Conservation (phyloP, 2,888 invertebrate species). For the Drosophila subquinaria region DNA sequence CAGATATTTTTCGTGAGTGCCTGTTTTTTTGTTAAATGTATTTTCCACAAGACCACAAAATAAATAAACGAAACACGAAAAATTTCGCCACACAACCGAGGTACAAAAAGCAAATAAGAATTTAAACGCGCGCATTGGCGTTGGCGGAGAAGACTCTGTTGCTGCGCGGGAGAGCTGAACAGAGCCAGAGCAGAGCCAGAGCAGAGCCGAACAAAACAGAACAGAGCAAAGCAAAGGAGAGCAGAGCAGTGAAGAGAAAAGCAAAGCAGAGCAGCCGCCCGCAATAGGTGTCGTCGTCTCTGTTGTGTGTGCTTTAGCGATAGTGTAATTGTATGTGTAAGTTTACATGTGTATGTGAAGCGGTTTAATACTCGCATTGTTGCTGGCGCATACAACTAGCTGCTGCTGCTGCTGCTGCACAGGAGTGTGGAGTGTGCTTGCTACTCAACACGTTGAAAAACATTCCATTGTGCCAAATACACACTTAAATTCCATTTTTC, state of each 20-base stretch:
- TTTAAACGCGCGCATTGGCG: slow-evolving; percentile 75
- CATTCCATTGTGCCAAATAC: slow-evolving; percentile 82
- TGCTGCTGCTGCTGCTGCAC: slow-evolving; percentile 40
- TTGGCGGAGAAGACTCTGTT: slow-evolving; percentile 57
- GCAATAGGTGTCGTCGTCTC: slow-evolving; percentile 37
- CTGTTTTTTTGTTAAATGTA: slow-evolving; percentile 34
- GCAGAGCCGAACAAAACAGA: slow-evolving; percentile 11
- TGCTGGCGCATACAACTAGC: slow-evolving; percentile 42
- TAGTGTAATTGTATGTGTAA: slow-evolving; percentile 14
- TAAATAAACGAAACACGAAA: slow-evolving; percentile 79
- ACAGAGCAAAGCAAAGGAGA: slow-evolving; percentile 19
- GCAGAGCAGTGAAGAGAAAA: slow-evolving; percentile 5
- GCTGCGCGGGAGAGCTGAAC: slow-evolving; percentile 61
- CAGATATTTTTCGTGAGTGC: slow-evolving; percentile 22
- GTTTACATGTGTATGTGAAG: slow-evolving; percentile 30
- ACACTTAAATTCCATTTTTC: slow-evolving; percentile 83
- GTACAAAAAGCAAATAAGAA: slow-evolving; percentile 80
- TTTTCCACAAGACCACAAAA: slow-evolving; percentile 61
- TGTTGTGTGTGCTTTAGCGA: slow-evolving; percentile 15
- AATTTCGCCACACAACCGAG: slow-evolving; percentile 78
- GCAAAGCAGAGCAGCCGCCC: not conserved
- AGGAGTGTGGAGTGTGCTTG: slow-evolving; percentile 57
- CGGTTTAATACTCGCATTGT: slow-evolving; percentile 51
- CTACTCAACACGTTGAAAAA: slow-evolving; percentile 67
- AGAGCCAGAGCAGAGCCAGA: slow-evolving; percentile 3